Base-by-base conservation (phyloP, 2,113 vertebrate species). In the Gobio gobio region DNA sequence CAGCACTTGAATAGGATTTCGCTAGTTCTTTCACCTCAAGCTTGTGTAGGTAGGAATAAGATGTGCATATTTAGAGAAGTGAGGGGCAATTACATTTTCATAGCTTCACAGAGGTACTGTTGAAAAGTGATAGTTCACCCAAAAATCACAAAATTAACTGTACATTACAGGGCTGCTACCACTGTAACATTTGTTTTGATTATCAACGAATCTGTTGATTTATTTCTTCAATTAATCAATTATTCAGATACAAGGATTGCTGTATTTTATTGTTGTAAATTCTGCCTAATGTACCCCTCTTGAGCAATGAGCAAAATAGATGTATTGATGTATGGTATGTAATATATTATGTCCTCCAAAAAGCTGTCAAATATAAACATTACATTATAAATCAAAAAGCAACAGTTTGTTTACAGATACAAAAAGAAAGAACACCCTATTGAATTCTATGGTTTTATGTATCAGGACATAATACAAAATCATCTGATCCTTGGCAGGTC, bases 21-120 rank as follows among this genome's bases (percentile, higher is more conserved):
- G 1, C 40, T 87, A 87, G 29, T 90, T 83, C 83, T 87, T 49
- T 88, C 88, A 83, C 87, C 51, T 72, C 81, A 81, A 88, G 88
- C 83, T 77, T 49, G 54, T 87, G 87, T 90, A 87, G 90, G 88
- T 83, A 70, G 88, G 64, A 88, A 84, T 73, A 6, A 89, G 87
- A 79, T 81, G 77, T 70, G 40, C 87, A 78, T 83, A 88, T 90
- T 92, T 90, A 85, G 33, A 83, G 77, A 51, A 45, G 78, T 84
- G 3, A 18, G 85, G 88, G 82, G 72, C 85, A 89, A 81, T 91
- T 88, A 90, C 61, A 43, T 81, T 76, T 85, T 87, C 18, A 54
- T 24, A 40, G 70, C 66, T 47, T 54, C 40, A 54, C 58, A 74
- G 43, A 68, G 70, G 68, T 3, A 56, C 4, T 54, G 51, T 20